Evolutionary conservation across 2,888 invertebrate genomes (phyloP).

Genomic region (Teleogryllus oceanicus): DNA sequence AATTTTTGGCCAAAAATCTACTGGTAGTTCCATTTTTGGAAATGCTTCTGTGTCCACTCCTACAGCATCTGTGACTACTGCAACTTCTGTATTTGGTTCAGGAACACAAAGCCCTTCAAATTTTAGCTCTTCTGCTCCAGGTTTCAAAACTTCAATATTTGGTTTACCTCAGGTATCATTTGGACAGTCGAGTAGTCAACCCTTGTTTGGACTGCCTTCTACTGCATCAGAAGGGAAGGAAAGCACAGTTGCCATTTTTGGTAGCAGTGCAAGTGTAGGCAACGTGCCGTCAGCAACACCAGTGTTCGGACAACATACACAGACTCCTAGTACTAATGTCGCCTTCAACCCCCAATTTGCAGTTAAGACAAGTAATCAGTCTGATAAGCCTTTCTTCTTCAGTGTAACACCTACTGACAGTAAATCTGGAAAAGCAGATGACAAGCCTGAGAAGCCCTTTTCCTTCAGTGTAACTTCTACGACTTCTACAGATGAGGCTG

Average conservation of each 20-base stretch:
- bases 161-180: neutral
- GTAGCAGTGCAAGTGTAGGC: neutral
- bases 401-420: neutral
- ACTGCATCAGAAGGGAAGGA: neutral
- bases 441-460: neutral
- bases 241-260: neutral
- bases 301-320: slow-evolving; percentile 11
- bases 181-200: neutral
- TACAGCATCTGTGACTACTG: neutral
- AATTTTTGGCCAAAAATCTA: neutral
- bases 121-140: neutral
- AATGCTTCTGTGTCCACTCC: neutral
- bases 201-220: neutral
- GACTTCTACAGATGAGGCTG: slow-evolving; percentile 11
- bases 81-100: neutral
- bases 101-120: neutral
- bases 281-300: slow-evolving; percentile 6
- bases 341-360: neutral
- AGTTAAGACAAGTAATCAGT: neutral
- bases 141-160: neutral
- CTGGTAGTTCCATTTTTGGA: neutral
- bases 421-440: neutral
- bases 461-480: slow-evolving; percentile 5
- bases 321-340: neutral
- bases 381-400: neutral